Evolutionary conservation across 2,113 vertebrate genomes (phyloP).

Genomic region (cat (Felis catus)): F.catus_Fca126_mat1.0 CM031427.1:1183501-1184000

Average conservation of each 20-base stretch:
- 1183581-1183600: too few species aligned
- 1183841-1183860: background rate
- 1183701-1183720: too few species aligned
- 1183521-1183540: background rate
- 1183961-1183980: conserved; percentile 66
- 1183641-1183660: too few species aligned
- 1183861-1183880: background rate
- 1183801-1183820: background rate
- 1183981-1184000: conserved; percentile 73
- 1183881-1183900: background rate
- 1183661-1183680: background rate
- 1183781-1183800: background rate
- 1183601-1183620: background rate
- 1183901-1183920: background rate
- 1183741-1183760: rapidly evolving
- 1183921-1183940: conserved; percentile 16
- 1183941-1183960: conserved; percentile 53
- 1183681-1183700: rapidly evolving
- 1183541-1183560: background rate
- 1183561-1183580: background rate
- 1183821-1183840: background rate
- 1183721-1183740: background rate
- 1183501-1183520: background rate
- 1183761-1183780: background rate
- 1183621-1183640: background rate